phyloP scores from a whole-genome alignment of 2,113 vertebrate genomes.

The Cheirogaleus medius region DNA sequence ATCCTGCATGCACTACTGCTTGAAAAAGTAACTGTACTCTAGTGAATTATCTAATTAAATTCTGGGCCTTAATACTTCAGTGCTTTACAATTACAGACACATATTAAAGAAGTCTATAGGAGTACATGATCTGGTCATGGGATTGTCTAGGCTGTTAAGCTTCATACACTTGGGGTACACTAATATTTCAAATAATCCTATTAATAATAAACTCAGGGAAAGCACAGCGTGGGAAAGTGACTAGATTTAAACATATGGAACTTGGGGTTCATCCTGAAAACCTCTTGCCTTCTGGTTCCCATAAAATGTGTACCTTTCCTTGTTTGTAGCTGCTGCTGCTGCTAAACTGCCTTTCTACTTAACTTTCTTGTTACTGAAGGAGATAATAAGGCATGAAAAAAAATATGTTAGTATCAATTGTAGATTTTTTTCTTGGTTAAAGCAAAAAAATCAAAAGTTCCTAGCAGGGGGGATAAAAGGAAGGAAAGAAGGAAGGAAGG shows the following conservation, averaged over 20 bases:
- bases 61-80: slow-evolving; percentile 39
- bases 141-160: background rate
- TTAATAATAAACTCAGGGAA: background rate
- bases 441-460: background rate
- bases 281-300: background rate
- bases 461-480: background rate
- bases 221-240: background rate
- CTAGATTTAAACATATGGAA: background rate
- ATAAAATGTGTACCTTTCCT: rapidly evolving
- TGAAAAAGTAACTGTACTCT: slow-evolving; percentile 51
- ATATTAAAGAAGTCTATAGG: slow-evolving; percentile 34
- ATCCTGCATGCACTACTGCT: background rate
- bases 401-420: background rate
- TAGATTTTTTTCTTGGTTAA: background rate
- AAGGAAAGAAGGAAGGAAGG: background rate
- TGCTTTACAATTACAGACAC: slow-evolving; percentile 50
- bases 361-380: background rate
- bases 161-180: background rate
- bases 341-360: background rate
- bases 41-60: slow-evolving; percentile 60
- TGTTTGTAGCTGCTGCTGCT: background rate
- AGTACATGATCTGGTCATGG: background rate
- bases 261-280: background rate
- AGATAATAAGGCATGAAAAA: background rate
- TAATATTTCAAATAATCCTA: slow-evolving; percentile 21